These are phyloP conservation scores for Odocoileus virginianus DNA, from an alignment of 2,113 vertebrate genomes.

Conservation along the genomic window DNA sequence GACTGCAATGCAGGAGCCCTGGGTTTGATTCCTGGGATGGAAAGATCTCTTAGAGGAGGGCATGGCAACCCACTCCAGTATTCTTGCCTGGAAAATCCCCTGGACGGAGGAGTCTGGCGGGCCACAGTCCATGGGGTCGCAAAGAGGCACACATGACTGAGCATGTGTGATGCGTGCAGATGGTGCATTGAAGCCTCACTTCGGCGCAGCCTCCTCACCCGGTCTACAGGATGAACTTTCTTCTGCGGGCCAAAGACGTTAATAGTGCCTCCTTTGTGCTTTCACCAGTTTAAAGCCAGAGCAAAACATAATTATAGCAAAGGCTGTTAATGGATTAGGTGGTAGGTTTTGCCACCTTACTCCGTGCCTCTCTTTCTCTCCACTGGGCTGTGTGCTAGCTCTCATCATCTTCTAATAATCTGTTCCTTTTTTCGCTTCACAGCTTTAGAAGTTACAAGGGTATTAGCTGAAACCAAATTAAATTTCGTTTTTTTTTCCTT, in stretches of 20 bases:
- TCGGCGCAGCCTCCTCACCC: slow-evolving; percentile 54
- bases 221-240: slow-evolving; percentile 61
- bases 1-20: neutral
- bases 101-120: neutral
- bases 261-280: slow-evolving; percentile 68
- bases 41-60: neutral
- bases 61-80: neutral
- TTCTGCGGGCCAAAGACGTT: slow-evolving; percentile 71
- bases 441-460: slow-evolving; percentile 61
- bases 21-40: neutral
- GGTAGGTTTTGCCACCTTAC: slow-evolving; percentile 56
- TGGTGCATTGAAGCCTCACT: neutral
- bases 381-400: slow-evolving; percentile 52
- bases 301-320: slow-evolving; percentile 67
- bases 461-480: slow-evolving; percentile 74
- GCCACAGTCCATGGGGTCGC: neutral
- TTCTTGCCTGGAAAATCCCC: neutral
- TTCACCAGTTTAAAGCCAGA: slow-evolving; percentile 62
- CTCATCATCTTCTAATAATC: slow-evolving; percentile 73
- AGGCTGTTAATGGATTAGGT: slow-evolving; percentile 69
- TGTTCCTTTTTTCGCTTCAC: slow-evolving; percentile 66
- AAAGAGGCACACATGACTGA: neutral
- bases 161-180: neutral
- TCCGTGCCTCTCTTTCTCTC: slow-evolving; percentile 59
- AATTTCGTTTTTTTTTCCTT: slow-evolving; percentile 57